phyloP scores from a whole-genome alignment of 2,888 invertebrate genomes.

The Caenorhabditis angaria region DNA sequence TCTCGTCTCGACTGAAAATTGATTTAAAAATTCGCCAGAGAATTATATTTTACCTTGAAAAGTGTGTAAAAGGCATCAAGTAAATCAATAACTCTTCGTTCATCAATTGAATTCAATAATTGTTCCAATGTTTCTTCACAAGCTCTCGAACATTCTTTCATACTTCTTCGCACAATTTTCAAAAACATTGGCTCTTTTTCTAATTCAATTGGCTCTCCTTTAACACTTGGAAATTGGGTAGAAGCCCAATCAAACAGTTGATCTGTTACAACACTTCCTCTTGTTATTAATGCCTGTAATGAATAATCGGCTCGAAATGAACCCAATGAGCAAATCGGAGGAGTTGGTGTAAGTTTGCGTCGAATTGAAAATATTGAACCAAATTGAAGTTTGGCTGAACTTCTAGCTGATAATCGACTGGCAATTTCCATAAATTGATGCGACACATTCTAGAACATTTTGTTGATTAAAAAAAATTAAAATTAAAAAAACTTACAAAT shows the following conservation, averaged over 20 bases:
- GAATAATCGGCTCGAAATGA: constrained; percentile 58
- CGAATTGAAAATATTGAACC: constrained; percentile 44
- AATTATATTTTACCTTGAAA: constrained; percentile 18
- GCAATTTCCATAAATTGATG: constrained; percentile 19
- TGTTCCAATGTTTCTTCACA: constrained; percentile 59
- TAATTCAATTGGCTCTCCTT: constrained; percentile 7
- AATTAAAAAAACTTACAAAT: neutral
- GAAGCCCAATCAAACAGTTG: constrained; percentile 48
- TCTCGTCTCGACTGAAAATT: constrained; percentile 14
- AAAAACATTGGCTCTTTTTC: constrained; percentile 38
- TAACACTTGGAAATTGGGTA: constrained; percentile 7
- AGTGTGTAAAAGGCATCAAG: constrained; percentile 44
- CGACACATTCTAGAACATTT: neutral
- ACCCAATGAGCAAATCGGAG: constrained; percentile 23
- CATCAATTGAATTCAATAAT: constrained; percentile 57
- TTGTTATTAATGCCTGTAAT: constrained; percentile 53
- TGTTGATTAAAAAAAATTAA: too few relatives aligned
- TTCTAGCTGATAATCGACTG: constrained; percentile 19
- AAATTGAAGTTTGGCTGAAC: constrained; percentile 40
- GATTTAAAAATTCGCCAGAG: neutral
- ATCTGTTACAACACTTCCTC: constrained; percentile 57
- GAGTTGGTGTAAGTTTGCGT: constrained; percentile 34
- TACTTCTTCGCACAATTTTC: constrained; percentile 20
- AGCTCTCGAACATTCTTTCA: constrained; percentile 51
- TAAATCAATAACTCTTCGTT: constrained; percentile 48